Conservation (phyloP, 2,113 vertebrate genomes). For the Podilymbus podiceps region DNA sequence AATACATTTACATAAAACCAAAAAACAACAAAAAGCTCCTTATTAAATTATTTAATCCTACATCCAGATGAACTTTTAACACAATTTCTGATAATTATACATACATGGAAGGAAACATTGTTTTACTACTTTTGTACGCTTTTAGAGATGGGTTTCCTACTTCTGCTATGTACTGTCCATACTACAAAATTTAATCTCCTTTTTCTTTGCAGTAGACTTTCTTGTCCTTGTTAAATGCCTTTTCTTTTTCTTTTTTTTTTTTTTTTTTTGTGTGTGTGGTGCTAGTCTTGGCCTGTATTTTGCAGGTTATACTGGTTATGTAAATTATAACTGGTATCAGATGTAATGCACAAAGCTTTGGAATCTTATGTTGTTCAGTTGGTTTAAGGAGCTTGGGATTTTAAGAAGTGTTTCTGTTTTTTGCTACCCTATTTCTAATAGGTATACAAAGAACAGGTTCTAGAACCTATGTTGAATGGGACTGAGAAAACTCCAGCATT, state of each 20-base stretch:
- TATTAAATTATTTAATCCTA: neutral
- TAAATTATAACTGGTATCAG: neutral
- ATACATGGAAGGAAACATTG: neutral
- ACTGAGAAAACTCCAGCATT: conserved; percentile 95
- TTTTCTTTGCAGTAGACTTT: neutral
- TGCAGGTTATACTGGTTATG: neutral
- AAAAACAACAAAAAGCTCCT: rapidly evolving
- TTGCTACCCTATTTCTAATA: conserved; percentile 44
- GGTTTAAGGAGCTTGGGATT: neutral
- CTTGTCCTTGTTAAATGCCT: neutral
- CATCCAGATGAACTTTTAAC: neutral
- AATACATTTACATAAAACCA: neutral
- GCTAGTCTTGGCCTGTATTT: neutral
- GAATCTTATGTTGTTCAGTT: neutral
- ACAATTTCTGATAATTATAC: neutral
- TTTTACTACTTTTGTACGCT: neutral
- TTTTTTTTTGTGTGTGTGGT: too few species aligned
- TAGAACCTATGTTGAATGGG: conserved; percentile 97
- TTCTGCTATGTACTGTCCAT: neutral
- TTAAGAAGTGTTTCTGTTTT: neutral
- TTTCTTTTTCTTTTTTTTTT: too few species aligned
- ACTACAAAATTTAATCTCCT: neutral
- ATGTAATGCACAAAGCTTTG: neutral
- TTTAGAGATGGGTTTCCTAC: neutral
- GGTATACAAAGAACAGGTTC: conserved; percentile 96